phyloP scores from a whole-genome alignment of 2,888 invertebrate genomes.

The Megastigmus dorsalis region DNA sequence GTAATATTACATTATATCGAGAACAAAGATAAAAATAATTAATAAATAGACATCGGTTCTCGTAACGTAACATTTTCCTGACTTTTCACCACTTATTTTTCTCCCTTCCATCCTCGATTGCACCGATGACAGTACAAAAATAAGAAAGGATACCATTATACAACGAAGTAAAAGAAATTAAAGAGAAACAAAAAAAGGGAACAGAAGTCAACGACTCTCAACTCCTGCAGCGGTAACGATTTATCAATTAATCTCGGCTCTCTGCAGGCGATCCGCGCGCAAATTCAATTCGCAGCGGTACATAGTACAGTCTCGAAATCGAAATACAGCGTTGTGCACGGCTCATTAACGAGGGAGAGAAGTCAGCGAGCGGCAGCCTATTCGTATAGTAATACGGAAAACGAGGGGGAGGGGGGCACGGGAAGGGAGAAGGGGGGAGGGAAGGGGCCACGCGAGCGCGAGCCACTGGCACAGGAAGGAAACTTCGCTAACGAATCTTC shows the following conservation, averaged over 20 bases:
- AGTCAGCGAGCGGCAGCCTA: no score
- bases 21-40: no score
- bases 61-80: no score
- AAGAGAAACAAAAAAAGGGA: background rate
- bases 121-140: no score
- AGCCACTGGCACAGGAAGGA: slow-evolving; percentile 42
- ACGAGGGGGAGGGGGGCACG: background rate
- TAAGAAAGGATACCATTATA: no score
- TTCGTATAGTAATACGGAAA: no score
- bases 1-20: no score
- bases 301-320: slow-evolving; percentile 6
- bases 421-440: background rate
- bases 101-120: no score
- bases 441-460: no score
- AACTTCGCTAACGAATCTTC: slow-evolving; percentile 52
- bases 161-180: no score
- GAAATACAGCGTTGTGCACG: background rate
- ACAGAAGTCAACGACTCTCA: background rate
- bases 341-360: slow-evolving; percentile 32
- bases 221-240: background rate
- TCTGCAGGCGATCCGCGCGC: slow-evolving; percentile 13
- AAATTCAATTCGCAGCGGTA: slow-evolving; percentile 25
- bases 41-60: no score
- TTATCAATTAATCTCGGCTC: slow-evolving; percentile 35
- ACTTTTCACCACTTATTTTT: no score